A percentile compares a stretch with the other conserved stretches of the same genome.
Conservation (phyloP, 2,113 vertebrate genomes). For the Gambusia holbrooki region DNA sequence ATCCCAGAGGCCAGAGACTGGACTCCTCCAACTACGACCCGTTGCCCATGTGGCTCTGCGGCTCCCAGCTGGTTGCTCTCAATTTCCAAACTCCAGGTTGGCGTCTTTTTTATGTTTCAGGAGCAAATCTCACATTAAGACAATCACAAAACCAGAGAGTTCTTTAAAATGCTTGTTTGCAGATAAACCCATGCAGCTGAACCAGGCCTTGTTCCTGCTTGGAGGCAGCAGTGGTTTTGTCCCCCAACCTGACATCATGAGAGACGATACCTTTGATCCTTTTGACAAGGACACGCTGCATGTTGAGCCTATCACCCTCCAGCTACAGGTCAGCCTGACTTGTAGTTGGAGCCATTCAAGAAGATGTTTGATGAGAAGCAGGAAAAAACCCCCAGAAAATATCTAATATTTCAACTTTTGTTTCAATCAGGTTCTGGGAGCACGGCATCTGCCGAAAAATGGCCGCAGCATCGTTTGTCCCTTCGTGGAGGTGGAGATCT, state of each 20-base stretch:
- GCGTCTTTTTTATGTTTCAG: background rate
- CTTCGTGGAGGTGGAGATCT: conserved; percentile 88
- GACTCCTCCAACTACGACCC: conserved; percentile 88
- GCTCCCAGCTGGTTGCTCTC: conserved; percentile 84
- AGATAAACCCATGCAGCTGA: conserved; percentile 87
- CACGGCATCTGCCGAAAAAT: conserved; percentile 86
- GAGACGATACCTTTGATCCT: conserved; percentile 80
- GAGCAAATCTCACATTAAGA: background rate
- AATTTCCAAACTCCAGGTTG: conserved; percentile 86
- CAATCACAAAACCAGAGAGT: background rate
- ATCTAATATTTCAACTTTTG: background rate
- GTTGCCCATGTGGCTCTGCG: conserved; percentile 84
- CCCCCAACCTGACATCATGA: conserved; percentile 80
- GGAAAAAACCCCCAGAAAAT: background rate
- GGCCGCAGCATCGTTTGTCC: conserved; percentile 89
- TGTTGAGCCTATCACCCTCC: conserved; percentile 84
- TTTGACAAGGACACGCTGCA: conserved; percentile 79
- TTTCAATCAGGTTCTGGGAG: conserved; percentile 80
- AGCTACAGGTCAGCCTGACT: conserved; percentile 80
- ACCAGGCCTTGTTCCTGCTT: conserved; percentile 81
- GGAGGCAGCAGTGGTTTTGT: conserved; percentile 78
- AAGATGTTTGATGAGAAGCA: background rate
- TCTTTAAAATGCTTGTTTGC: background rate
- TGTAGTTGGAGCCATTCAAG: background rate
- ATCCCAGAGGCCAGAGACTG: conserved; percentile 83